Base-by-base conservation (phyloP, 92 coral and sea anemone genomes). In the Scolanthus callimorphus region DNA sequence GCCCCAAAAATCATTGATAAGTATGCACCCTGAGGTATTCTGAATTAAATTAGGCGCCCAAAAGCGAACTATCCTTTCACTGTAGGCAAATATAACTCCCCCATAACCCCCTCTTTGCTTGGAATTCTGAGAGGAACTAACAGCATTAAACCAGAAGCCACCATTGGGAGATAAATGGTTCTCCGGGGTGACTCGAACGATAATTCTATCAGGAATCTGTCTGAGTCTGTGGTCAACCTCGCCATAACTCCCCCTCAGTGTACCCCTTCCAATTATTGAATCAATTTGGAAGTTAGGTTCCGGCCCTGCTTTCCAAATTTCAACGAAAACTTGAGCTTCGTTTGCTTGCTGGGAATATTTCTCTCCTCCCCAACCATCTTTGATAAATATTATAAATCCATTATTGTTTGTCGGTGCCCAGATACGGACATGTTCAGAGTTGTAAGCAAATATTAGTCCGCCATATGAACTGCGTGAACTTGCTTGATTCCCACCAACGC, bases 341-440 rank as follows among this genome's bases (percentile, higher is more conserved):
- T 69, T 67, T 0, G 65, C 44, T 23, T 45, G 66, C 45, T 84
- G 90, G 15, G 81, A 55, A 29, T 74, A 39, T 17, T 27, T 45
- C 8, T 65, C 94, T 1, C 84, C 87, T 12, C 96, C 99, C 99
- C 99, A 94, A 17, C 99, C 99, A 54, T 84, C 88, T 69, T 90
- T 65, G 19, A 94, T 67, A 25, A 67, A 88, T n/a, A 94, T 76
- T 2, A 94, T 62, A 29, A 69, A 71, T 6, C 96, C 96, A 30
- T 72, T 88, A 17, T 76, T 70, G 30, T 69, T 62, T 23, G 79
- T 80, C 2, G 99, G 99, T 29, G 96, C 99, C 99, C 99, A 94
- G 24, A 94, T 56, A 17, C 99, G 82, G 29, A 94, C 91, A 51
- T 39, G 65, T 41, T 72, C 82, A 1, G 89, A 70, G 60, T 94